Evolutionary conservation across 53 echinoderm and acorn worm genomes (phyloP), one percentile per base, ranked within the genome.

Genomic region (Mesocentrotus franciscanus): DNA sequence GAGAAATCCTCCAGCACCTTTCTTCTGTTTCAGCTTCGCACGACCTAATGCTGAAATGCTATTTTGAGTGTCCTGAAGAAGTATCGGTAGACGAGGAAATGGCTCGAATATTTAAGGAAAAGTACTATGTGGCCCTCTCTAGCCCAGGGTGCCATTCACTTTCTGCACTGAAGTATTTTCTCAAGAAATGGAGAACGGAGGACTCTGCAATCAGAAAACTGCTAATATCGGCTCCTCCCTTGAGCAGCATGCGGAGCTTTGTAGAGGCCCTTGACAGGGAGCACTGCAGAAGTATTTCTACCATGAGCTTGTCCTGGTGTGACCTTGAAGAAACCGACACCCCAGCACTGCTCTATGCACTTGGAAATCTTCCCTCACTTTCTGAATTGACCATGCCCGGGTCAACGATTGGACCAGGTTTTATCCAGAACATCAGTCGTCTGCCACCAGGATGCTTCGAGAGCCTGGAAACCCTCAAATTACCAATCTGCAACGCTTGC

Each of bases 251-350:
- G 85, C 32, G 42, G 26, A 81, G 84, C 18, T 24, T 94, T 10
- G 84, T 83, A 2, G 83, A 81, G 34, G 60, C 83, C 36, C 34
- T 94, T 60, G 84, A 81, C 60, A 32, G 1, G 8, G 84, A 81
- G 30, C 18, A 94, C 39, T 94, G 81, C 39, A 61, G 61, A 30
- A 66, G 83, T 3, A 57, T 94, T 35, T 58, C 94, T 35, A 62
- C 61, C 30, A n/a, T 94, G 24, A 94, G 94, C 56, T 61, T 94
- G 58, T 57, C 94, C 35, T 84, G 94, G 94, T 94, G 94, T 83
- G 94, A 94, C 60, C 62, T 94, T 17, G 94, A 94, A 17, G 83
- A 61, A 10, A 34, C 94, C 14, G 39, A 94, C 35, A 62, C 62
- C 8, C 84, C 34, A 60, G 30, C 60, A 24, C 62, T 94, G 17